These are phyloP conservation scores for Baronia brevicornis DNA, from an alignment of 2,888 invertebrate species.

Conservation along the genomic window DNA sequence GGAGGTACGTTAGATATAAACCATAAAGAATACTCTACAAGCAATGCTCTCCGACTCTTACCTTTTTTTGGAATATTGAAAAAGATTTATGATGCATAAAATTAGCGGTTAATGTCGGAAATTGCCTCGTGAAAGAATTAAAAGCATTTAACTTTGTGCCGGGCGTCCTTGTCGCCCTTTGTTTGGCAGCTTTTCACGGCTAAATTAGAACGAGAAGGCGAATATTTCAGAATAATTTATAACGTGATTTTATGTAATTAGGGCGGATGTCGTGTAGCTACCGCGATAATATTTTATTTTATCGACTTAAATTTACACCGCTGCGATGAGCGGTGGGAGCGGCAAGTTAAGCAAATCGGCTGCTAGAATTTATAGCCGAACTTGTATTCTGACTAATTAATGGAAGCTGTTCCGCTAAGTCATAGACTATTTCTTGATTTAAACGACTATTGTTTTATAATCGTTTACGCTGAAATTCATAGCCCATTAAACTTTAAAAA, in stretches of 20 bases:
- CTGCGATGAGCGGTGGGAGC: conserved; percentile 55
- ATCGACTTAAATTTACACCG: conserved; percentile 65
- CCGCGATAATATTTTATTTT: conserved; percentile 66
- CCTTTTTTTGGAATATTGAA: conserved; percentile 28
- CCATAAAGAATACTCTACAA: conserved; percentile 12
- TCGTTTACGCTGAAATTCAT: conserved; percentile 23
- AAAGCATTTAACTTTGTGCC: conserved; percentile 47
- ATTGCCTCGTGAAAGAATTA: conserved; percentile 50
- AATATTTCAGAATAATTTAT: conserved; percentile 61
- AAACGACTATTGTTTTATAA: conserved; percentile 52
- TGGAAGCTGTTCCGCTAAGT: conserved; percentile 59
- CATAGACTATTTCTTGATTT: conserved; percentile 53
- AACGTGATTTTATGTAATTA: conserved; percentile 63
- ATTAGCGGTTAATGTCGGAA: conserved; percentile 50
- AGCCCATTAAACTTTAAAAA: conserved; percentile 13
- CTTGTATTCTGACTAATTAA: conserved; percentile 71
- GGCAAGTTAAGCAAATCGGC: conserved; percentile 56
- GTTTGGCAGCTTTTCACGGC: conserved; percentile 51
- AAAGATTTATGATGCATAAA: conserved; percentile 45
- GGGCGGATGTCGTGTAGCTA: conserved; percentile 50
- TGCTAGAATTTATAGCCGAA: conserved; percentile 69
- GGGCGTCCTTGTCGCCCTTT: conserved; percentile 48
- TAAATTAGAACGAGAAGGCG: conserved; percentile 43
- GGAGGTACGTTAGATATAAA: conserved; percentile 21
- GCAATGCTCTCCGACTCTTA: conserved; percentile 9